Conservation (phyloP, 2,888 invertebrate genomes). For the Eristalinus aeneus region DNA sequence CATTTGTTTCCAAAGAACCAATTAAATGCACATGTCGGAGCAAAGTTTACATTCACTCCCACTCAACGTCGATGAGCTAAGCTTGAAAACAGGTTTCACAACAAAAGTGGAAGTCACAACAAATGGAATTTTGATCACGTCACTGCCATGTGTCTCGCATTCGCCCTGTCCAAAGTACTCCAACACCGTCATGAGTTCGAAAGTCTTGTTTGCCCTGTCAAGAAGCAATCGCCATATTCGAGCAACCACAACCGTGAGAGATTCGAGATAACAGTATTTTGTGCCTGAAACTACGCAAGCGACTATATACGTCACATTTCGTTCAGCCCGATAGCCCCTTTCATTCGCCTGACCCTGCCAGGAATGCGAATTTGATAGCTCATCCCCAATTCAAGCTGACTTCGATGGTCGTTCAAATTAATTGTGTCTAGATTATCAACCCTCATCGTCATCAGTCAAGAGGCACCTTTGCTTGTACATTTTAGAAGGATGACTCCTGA, state of each 20-base stretch:
- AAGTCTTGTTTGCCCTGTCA: not conserved
- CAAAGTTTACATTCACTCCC: not conserved
- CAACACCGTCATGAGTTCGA: not conserved
- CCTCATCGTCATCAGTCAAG: not conserved
- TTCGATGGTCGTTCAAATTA: conserved; percentile 3
- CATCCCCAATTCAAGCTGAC: conserved; percentile 16
- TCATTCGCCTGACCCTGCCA: conserved; percentile 26
- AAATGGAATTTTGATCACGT: not conserved
- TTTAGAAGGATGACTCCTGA: not conserved
- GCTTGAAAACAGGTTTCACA: not conserved
- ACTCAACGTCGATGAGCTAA: not conserved
- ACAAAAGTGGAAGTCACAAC: not conserved
- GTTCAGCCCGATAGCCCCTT: conserved; percentile 27
- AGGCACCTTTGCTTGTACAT: conserved; percentile 6
- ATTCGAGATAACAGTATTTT: not conserved
- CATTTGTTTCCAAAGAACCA: not conserved
- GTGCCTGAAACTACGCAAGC: conserved; percentile 1
- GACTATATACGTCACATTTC: conserved; percentile 15
- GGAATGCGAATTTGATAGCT: not conserved
- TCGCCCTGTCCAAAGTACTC: not conserved
- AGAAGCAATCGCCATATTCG: not conserved
- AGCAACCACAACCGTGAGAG: not conserved
- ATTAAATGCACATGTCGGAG: not conserved
- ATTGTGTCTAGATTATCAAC: not conserved
- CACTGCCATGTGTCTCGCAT: not conserved